Evolutionary conservation across 2,797 vertebrate species (phyloP).

Genomic region (Poeciliopsis turneri): DNA sequence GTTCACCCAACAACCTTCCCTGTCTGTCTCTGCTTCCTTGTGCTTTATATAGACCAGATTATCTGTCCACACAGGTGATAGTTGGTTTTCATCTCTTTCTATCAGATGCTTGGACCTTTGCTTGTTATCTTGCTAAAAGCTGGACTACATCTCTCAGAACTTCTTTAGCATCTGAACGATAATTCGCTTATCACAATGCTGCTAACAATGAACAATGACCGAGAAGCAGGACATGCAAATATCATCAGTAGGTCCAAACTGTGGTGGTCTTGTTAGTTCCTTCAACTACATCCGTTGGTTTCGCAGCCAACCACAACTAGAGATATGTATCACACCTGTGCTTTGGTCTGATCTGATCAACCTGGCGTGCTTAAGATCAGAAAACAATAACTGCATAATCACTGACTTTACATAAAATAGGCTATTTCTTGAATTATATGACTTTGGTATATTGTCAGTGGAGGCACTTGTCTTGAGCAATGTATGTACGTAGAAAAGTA

Average conservation of each 20-base stretch:
- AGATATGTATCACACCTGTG: conserved; percentile 61
- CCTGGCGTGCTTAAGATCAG: conserved; percentile 19
- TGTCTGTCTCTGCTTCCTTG: conserved; percentile 4
- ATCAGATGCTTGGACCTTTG: conserved; percentile 42
- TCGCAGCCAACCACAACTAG: conserved; percentile 51
- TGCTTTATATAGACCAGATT: conserved; percentile 41
- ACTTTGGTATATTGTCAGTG: not conserved
- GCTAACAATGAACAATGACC: conserved; percentile 72
- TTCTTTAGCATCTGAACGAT: conserved; percentile 58
- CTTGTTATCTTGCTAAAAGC: conserved; percentile 33
- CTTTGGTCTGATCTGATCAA: conserved; percentile 28
- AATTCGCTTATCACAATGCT: conserved; percentile 51
- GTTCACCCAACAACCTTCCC: not conserved
- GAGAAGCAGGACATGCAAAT: conserved; percentile 78
- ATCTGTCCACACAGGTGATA: conserved; percentile 18
- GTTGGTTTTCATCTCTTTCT: conserved; percentile 43
- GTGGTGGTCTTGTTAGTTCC: conserved; percentile 48
- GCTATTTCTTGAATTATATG: conserved; percentile 11
- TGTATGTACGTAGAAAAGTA: conserved; percentile 32
- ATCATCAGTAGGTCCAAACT: conserved; percentile 27
- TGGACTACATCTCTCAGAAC: conserved; percentile 41
- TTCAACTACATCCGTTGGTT: conserved; percentile 63
- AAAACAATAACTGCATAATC: conserved; percentile 31
- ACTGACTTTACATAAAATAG: conserved; percentile 27
- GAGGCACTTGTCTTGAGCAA: conserved; percentile 1